Percentiles rank a stretch among this genome's conserved stretches.
These are phyloP conservation scores for Erythrocercus mccallii DNA, from an alignment of 2,113 vertebrate genomes.

Conservation along the genomic window DNA sequence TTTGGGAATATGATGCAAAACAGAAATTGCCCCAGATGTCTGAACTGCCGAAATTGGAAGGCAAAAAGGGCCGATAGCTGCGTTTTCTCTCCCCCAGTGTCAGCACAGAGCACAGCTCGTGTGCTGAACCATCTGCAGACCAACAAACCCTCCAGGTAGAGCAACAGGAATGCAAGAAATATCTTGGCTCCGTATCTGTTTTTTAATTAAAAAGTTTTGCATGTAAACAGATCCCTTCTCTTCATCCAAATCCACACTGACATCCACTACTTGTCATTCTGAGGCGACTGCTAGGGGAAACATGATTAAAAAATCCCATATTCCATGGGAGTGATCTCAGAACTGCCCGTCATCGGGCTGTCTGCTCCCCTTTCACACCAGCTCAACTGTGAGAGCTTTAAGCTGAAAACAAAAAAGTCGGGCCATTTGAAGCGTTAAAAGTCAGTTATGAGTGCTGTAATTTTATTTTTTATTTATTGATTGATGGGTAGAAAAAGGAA, in stretches of 20 bases:
- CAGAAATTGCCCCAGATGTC: not conserved
- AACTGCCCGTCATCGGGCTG: not conserved
- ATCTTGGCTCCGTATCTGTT: not conserved
- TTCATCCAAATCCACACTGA: not conserved
- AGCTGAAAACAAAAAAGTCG: not conserved
- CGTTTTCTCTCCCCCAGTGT: not conserved
- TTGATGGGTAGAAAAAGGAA: not conserved
- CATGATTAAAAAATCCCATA: not conserved
- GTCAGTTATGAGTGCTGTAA: not conserved
- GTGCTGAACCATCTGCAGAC: not conserved
- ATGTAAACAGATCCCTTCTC: not conserved
- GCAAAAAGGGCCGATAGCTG: not conserved
- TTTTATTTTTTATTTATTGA: not conserved
- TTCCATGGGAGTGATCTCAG: not conserved
- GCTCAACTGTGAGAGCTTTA: not conserved
- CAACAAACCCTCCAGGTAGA: not conserved
- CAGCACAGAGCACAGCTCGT: fast-evolving
- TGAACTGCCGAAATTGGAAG: not conserved
- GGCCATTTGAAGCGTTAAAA: not conserved
- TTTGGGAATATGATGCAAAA: not conserved
- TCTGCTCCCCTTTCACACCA: not conserved
- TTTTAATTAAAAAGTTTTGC: conserved; percentile 8
- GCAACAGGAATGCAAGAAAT: not conserved
- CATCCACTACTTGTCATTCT: not conserved
- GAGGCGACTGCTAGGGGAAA: not conserved